Percentiles rank a stretch among this genome's conserved stretches.
These are phyloP conservation scores for Leistus spinibarbis DNA, from an alignment of 2,888 invertebrate genomes.

Conservation along the genomic window DNA sequence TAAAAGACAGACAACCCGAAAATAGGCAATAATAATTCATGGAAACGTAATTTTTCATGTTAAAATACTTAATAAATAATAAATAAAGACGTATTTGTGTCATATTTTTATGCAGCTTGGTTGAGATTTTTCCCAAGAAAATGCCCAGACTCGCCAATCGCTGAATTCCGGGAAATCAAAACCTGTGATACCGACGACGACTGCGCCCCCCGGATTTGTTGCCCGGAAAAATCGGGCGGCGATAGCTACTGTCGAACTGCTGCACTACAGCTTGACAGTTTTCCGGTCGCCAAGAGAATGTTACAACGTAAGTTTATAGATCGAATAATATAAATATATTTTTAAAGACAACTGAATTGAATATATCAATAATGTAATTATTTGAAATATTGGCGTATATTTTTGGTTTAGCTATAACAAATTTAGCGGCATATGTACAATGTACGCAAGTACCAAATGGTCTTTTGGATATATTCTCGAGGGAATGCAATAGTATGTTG, in stretches of 20 bases:
- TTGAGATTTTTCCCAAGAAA: slow-evolving; percentile 71
- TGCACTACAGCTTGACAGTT: slow-evolving; percentile 66
- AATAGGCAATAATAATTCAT: too few relatives aligned
- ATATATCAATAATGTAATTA: too few relatives aligned
- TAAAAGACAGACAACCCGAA: too few relatives aligned
- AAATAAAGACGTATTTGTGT: not conserved
- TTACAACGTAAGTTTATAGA: slow-evolving; percentile 69
- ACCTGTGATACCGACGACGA: slow-evolving; percentile 71
- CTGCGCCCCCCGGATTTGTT: slow-evolving; percentile 78
- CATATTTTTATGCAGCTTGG: slow-evolving; percentile 64
- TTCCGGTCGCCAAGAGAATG: slow-evolving; percentile 68
- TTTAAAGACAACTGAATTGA: too few relatives aligned
- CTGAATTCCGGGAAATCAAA: slow-evolving; percentile 73
- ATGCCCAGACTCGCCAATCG: slow-evolving; percentile 71
- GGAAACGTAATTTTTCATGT: too few relatives aligned
- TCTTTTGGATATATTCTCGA: slow-evolving; percentile 72
- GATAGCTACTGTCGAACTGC: slow-evolving; percentile 75
- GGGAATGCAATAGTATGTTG: slow-evolving; percentile 70
- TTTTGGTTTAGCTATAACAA: slow-evolving; percentile 56
- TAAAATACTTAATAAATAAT: too few relatives aligned
- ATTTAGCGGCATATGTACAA: slow-evolving; percentile 68
- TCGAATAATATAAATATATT: too few relatives aligned
- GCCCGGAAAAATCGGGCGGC: slow-evolving; percentile 66
- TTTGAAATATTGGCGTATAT: too few relatives aligned
- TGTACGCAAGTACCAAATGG: slow-evolving; percentile 74